Base-by-base conservation (phyloP, 2,888 invertebrate species). In the Meiosimyza decipiens region DNA sequence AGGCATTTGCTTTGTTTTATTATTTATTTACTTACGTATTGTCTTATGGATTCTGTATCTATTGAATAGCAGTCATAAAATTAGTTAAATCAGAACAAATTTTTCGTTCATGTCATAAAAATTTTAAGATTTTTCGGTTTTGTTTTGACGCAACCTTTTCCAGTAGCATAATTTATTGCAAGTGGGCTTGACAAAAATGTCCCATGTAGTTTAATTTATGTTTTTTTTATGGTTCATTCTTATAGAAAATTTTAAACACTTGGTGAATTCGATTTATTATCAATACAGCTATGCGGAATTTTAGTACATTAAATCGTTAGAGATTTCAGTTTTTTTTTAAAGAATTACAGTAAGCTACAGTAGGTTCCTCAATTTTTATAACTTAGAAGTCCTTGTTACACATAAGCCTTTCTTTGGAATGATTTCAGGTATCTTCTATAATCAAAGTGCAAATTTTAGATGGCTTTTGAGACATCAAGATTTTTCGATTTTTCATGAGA, bases 141-240 rank as follows among this genome's bases (percentile, higher is more conserved):
- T 64, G 28, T 64, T 51, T 64, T 51, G 64, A 64, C 28, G 51
- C 51, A 64, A 64, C 64, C 51, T 28, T 64, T 57, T 57, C 6
- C 51, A 12, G 49, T 50, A 33, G 51, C 15, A 22, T 51, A 28
- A 64, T 64, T 51, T 64, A 64, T 64, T 51, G 15, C 51, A 13
- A 50, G 51, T 51, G 22, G 64, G 18, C 50, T 49, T 50, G 49
- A n/a, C n/a, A 40, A 16, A 16, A 50, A 18, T 15, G 18, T 64
- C 12, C 22, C 11, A 50, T 15, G 64, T 40, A 13, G 15, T 15
- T 13, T 18, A 15, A 64, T 64, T 64, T 64, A 64, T 64, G n/a
- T 6, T 64, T 64, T 64, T 64, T 64, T 13, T 51, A 50, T 12
- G 11, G 16, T 62, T 64, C 57, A 22, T 57, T 22, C 9, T 28